phyloP scores from a whole-genome alignment of 1,140 invertebrate genomes.

The Theocolax elegans region DNA sequence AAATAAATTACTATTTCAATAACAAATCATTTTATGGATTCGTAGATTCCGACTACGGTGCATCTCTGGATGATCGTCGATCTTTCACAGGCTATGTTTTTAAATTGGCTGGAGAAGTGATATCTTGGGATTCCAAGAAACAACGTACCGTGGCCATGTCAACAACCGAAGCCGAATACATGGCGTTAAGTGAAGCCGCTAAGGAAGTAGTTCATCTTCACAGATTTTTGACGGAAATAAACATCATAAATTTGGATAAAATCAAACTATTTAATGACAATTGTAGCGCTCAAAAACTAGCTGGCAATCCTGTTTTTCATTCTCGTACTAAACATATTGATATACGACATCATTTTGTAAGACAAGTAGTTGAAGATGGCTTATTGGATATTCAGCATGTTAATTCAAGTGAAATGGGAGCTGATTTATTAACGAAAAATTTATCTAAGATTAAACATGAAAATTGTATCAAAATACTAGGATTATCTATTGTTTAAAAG shows the following conservation, averaged over 20 bases:
- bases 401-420: not conserved
- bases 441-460: not conserved
- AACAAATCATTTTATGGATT: no score
- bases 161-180: no score
- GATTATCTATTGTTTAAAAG: no score
- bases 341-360: conserved; percentile 4
- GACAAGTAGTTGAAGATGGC: not conserved
- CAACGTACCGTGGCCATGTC: no score
- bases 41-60: no score
- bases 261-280: conserved; percentile 39
- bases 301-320: conserved; percentile 37
- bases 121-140: no score
- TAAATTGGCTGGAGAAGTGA: no score
- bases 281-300: conserved; percentile 26
- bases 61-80: no score
- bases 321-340: conserved; percentile 42
- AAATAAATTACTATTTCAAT: no score
- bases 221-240: conserved; percentile 44
- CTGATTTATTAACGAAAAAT: conserved; percentile 4
- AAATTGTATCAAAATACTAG: not conserved
- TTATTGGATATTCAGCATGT: not conserved
- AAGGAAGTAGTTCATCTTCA: conserved; percentile 44
- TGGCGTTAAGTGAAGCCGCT: conserved; percentile 49
- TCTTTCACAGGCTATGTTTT: no score
- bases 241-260: not conserved